Conservation (phyloP, 2,888 invertebrate genomes). For the Erebia palarica region DNA sequence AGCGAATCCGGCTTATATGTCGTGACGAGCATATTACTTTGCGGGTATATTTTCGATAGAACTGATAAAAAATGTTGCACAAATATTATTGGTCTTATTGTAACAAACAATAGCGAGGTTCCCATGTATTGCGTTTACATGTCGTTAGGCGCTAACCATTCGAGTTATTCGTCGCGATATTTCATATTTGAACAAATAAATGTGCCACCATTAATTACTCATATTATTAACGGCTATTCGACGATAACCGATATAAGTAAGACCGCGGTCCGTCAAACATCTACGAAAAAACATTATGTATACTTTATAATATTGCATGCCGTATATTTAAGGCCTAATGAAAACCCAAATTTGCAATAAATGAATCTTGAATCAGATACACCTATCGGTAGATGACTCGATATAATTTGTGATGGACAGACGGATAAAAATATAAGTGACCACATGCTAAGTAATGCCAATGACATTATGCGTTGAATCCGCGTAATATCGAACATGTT, state of each 20-base stretch:
- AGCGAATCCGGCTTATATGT: conserved; percentile 69
- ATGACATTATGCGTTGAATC: background rate
- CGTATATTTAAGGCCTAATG: no score
- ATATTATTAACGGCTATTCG: background rate
- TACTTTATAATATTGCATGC: no score
- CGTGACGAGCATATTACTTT: conserved; percentile 57
- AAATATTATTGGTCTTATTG: conserved; percentile 56
- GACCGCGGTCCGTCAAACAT: background rate
- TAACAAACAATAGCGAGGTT: conserved; percentile 61
- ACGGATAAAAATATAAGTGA: no score
- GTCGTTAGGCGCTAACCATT: conserved; percentile 47
- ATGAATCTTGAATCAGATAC: no score
- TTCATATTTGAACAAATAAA: conserved; percentile 32
- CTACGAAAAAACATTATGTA: no score
- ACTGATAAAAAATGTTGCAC: conserved; percentile 55
- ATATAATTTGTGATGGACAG: no score
- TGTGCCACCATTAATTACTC: conserved; percentile 40
- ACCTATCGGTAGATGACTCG: no score
- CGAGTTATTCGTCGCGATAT: conserved; percentile 37
- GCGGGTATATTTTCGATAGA: conserved; percentile 23
- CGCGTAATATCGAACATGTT: background rate
- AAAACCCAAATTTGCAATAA: no score
- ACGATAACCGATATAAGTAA: background rate
- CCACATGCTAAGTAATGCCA: no score
- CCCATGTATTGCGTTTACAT: conserved; percentile 56